Conservation (phyloP, 2,113 vertebrate genomes). For the Pituophis catenifer region DNA sequence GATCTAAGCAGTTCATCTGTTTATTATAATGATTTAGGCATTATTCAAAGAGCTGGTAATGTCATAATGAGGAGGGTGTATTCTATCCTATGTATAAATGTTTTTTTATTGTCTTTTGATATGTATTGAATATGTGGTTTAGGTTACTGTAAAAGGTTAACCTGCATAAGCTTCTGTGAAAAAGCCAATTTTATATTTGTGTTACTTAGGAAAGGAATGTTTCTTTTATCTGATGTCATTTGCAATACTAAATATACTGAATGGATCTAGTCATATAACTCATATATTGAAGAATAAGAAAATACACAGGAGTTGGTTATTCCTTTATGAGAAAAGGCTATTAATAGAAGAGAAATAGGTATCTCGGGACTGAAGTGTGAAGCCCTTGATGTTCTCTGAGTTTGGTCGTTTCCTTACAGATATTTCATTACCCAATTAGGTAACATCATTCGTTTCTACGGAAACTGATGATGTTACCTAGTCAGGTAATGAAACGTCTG, state of each 20-base stretch:
- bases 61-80: background rate
- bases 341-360: background rate
- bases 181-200: background rate
- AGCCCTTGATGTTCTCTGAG: background rate
- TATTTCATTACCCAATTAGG: background rate
- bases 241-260: background rate
- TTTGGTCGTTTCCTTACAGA: background rate
- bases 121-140: background rate
- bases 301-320: background rate
- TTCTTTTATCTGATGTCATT: background rate
- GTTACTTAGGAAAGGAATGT: background rate
- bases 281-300: background rate
- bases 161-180: background rate
- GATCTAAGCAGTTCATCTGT: background rate
- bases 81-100: background rate
- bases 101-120: background rate
- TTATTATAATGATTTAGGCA: background rate
- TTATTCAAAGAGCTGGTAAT: background rate
- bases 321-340: background rate
- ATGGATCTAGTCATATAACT: background rate
- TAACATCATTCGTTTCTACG: background rate
- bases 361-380: background rate
- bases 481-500: background rate
- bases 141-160: background rate
- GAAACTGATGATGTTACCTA: background rate